Evolutionary conservation across 2,888 invertebrate genomes (phyloP).

Genomic region (Hermaeophaga mercurialis): DNA sequence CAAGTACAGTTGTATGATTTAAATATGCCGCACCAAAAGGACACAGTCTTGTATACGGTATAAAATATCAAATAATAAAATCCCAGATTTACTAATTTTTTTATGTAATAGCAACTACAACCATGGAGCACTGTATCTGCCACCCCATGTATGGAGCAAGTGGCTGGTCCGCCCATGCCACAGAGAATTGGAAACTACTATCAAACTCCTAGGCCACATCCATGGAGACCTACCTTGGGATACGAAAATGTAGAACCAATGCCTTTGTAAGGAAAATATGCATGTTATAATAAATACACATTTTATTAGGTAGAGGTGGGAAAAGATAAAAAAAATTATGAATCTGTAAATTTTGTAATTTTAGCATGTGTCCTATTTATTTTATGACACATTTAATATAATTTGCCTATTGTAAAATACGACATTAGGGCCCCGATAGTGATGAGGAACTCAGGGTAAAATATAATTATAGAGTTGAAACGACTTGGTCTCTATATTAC

Average conservation of each 20-base stretch:
- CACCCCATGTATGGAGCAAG: conserved; percentile 68
- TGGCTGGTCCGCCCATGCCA: conserved; percentile 66
- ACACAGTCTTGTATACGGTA: conserved; percentile 42
- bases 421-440: too few species aligned
- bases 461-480: too few species aligned
- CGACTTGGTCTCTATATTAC: too few species aligned
- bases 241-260: conserved; percentile 78
- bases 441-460: too few species aligned
- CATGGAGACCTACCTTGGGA: conserved; percentile 79
- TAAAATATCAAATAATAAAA: conserved; percentile 48
- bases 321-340: too few species aligned
- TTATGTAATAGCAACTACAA: conserved; percentile 81
- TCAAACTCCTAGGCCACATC: conserved; percentile 75
- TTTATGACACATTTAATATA: too few species aligned
- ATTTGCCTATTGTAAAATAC: too few species aligned
- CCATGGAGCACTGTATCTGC: conserved; percentile 64
- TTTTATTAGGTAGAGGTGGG: too few species aligned
- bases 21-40: conserved; percentile 31
- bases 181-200: conserved; percentile 72
- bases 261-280: conserved; percentile 71
- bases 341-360: too few species aligned
- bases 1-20: conserved; percentile 11
- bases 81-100: too few species aligned
- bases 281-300: too few species aligned
- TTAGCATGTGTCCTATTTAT: too few species aligned